Percentiles rank a stretch among this genome's conserved stretches.
phyloP scores from a whole-genome alignment of 2,797 vertebrate genomes.

The Enteromius viviparus region DNA sequence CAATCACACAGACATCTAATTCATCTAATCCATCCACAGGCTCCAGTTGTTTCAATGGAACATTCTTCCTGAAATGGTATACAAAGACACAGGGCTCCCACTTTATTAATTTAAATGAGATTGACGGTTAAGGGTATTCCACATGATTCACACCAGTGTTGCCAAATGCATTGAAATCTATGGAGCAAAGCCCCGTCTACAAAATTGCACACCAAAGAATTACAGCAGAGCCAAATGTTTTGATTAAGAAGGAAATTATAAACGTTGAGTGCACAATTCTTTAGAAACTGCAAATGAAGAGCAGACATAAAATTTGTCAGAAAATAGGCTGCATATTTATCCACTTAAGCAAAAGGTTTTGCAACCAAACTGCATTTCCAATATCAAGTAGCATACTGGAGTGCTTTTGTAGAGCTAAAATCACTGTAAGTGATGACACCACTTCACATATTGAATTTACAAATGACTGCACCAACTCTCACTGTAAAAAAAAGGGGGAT shows the following conservation, averaged over 20 bases:
- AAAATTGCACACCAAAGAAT: background rate
- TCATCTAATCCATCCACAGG: constrained; percentile 51
- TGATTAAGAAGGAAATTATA: background rate
- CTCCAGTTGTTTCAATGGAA: constrained; percentile 62
- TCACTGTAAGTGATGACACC: background rate
- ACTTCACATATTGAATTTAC: background rate
- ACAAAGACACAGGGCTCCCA: background rate
- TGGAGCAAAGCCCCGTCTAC: background rate
- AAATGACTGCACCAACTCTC: background rate
- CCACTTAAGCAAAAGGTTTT: background rate
- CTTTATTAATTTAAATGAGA: constrained; percentile 29
- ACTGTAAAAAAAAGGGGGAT: background rate
- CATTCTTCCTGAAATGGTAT: constrained; percentile 45
- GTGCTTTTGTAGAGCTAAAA: background rate
- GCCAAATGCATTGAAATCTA: background rate
- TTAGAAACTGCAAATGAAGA: background rate
- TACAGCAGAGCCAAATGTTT: background rate
- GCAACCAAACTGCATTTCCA: background rate
- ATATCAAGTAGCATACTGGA: background rate
- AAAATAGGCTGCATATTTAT: background rate
- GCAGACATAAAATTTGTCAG: background rate
- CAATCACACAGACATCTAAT: constrained; percentile 60
- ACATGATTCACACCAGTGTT: background rate
- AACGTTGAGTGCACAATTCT: background rate
- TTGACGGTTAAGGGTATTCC: background rate